Evolutionary conservation across 2,797 vertebrate genomes (phyloP), one percentile per base, ranked within the genome.

Genomic region (Stomatorhinus walkeri): DNA sequence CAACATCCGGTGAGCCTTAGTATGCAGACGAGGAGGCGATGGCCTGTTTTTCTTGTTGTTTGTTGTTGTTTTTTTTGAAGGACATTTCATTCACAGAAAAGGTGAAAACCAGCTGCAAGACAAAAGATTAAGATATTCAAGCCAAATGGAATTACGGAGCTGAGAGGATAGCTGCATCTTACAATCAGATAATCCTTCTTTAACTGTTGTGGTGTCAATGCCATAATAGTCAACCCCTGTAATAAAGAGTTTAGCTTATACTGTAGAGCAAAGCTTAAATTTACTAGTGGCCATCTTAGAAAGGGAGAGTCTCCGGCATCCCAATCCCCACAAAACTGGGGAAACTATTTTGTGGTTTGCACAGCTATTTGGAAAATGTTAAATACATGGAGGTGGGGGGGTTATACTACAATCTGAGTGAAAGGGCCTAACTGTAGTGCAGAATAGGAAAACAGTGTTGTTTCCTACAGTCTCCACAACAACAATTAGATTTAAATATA

Each of bases 311-410:
- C 93, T 94, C 91, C 90, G 91, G 90, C 93, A 89, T 90, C 91
- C 89, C 88, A 89, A 92, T 91, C 46, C 93, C 95, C 95, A 92
- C 95, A 95, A 93, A 94, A 94, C 93, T 93, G 94, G 94, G 92
- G 94, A 94, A 95, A 94, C 93, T 94, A 94, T 96, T 96, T 90
- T 95, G 95, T 94, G 95, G 95, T 95, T 87, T 51, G 91, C 91
- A 89, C 91, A 96, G 92, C 92, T 95, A 96, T 96, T 95, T 93
- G 86, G 94, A 95, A 95, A 94, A 96, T 96, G 94, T 94, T 91
- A 91, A 92, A 93, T 93, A 94, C 83, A 90, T 88, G 94, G 94
- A 93, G 93, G 94, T 93, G 84, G 85, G 85, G 85, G 85, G 85
- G 52, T 90, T 87, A 89, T 79, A 90, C 90, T 91, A 87, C 86